A percentile compares a stretch with the other conserved stretches of the same genome.
These are phyloP conservation scores for Alloscopus bannaensis DNA, from an alignment of 2,888 invertebrate genomes.

Conservation along the genomic window DNA sequence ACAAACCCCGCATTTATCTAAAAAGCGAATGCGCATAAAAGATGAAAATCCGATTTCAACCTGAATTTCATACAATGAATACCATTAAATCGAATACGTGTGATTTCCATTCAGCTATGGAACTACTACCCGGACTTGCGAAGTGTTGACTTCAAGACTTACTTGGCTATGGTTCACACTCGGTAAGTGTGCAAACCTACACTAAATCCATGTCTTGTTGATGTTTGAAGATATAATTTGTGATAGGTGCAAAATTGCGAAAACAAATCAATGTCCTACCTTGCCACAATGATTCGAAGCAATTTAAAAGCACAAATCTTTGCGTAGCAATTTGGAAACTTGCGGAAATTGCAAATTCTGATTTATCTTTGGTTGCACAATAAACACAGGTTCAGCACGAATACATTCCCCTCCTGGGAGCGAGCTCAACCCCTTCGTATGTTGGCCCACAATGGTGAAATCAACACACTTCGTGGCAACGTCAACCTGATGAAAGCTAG, in stretches of 20 bases:
- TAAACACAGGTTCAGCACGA: constrained; percentile 96
- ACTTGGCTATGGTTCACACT: constrained; percentile 97
- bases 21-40: constrained; percentile 7
- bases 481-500: constrained; percentile 99
- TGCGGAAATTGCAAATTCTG: too few relatives aligned
- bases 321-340: too few relatives aligned
- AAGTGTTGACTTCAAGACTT: constrained; percentile 86
- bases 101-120: constrained; percentile 80
- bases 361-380: too few relatives aligned
- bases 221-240: too few relatives aligned
- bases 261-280: too few relatives aligned
- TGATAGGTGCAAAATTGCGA: too few relatives aligned
- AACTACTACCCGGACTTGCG: constrained; percentile 82
- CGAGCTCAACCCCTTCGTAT: constrained; percentile 96
- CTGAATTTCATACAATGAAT: background rate
- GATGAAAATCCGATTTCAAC: background rate
- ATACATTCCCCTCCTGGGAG: constrained; percentile 99
- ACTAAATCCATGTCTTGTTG: too few relatives aligned
- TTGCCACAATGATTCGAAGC: too few relatives aligned
- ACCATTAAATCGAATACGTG: background rate
- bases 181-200: too few relatives aligned
- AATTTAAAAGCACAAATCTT: too few relatives aligned
- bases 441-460: constrained; percentile 99
- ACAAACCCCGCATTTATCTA: background rate
- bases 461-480: constrained; percentile 98